Evolutionary conservation across 2,113 vertebrate species (phyloP).

Genomic region (Coptodon rendalli): DNA sequence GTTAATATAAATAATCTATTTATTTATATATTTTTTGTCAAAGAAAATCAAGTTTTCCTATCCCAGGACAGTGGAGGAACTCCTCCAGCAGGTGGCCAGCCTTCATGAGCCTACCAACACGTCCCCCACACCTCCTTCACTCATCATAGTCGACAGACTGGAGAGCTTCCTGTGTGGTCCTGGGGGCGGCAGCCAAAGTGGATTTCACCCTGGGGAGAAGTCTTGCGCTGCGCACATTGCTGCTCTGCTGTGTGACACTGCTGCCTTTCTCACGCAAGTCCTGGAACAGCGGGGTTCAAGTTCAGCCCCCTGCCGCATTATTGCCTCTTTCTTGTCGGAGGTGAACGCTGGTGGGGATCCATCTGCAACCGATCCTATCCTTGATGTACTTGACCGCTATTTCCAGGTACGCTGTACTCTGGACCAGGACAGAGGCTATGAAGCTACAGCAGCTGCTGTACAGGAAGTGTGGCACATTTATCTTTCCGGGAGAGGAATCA

Average conservation of each 20-base stretch:
- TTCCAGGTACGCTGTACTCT: constrained; percentile 66
- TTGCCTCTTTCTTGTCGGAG: constrained; percentile 57
- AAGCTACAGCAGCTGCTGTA: constrained; percentile 12
- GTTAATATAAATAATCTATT: background rate
- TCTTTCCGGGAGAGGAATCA: constrained; percentile 50
- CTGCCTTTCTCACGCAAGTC: constrained; percentile 55
- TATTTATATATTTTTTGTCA: background rate
- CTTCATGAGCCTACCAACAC: constrained; percentile 58
- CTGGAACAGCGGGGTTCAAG: background rate
- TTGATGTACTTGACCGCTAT: constrained; percentile 67
- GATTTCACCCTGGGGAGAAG: constrained; percentile 17
- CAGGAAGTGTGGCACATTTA: constrained; percentile 61
- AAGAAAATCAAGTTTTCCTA: constrained; percentile 75
- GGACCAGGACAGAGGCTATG: constrained; percentile 24
- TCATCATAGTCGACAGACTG: constrained; percentile 68
- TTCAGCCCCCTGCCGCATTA: constrained; percentile 48
- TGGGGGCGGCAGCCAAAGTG: background rate
- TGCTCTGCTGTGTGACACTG: constrained; percentile 67
- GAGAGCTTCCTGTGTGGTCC: constrained; percentile 49
- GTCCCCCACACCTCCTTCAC: constrained; percentile 33
- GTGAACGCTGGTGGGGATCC: background rate
- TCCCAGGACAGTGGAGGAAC: constrained; percentile 60
- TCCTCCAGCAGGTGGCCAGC: constrained; percentile 64
- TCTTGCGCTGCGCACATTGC: constrained; percentile 51
- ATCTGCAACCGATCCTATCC: constrained; percentile 28